A percentile compares a stretch with the other conserved stretches of the same genome.
phyloP scores from a whole-genome alignment of 1,140 invertebrate species.

The Panagrolaimus sp. region DNA sequence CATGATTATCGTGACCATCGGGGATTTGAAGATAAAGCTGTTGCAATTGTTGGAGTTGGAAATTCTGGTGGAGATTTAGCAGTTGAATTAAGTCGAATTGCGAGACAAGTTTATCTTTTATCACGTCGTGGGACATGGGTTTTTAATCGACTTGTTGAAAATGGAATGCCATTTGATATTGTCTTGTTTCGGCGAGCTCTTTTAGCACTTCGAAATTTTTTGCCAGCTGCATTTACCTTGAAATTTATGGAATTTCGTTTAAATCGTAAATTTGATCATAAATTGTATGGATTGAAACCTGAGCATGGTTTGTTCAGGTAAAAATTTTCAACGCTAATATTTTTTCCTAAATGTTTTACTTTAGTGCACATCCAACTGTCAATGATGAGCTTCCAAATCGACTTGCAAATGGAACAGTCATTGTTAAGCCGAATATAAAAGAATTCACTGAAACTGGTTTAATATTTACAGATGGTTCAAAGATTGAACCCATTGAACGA shows the following conservation, averaged over 20 bases:
- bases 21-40: slow-evolving; percentile 59
- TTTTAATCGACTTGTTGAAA: slow-evolving; percentile 58
- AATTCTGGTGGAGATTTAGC: slow-evolving; percentile 65
- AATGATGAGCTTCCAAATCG: slow-evolving; percentile 59
- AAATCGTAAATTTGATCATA: slow-evolving; percentile 62
- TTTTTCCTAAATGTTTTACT: slow-evolving; percentile 46
- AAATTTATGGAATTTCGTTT: slow-evolving; percentile 42
- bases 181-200: slow-evolving; percentile 22
- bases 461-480: slow-evolving; percentile 60
- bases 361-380: slow-evolving; percentile 49
- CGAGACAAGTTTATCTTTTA: slow-evolving; percentile 61
- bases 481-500: slow-evolving; percentile 39
- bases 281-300: slow-evolving; percentile 61
- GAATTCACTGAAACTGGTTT: slow-evolving; percentile 59
- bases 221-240: slow-evolving; percentile 26
- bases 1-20: slow-evolving; percentile 49
- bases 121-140: slow-evolving; percentile 64
- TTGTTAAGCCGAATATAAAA: slow-evolving; percentile 59
- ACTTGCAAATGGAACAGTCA: slow-evolving; percentile 61
- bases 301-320: slow-evolving; percentile 58
- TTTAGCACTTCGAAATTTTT: slow-evolving; percentile 1
- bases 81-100: slow-evolving; percentile 62
- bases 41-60: slow-evolving; percentile 63
- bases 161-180: slow-evolving; percentile 59
- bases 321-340: slow-evolving; percentile 45